phyloP scores from a whole-genome alignment of 1,140 invertebrate genomes.

The Drosophila trapezifrons region DNA sequence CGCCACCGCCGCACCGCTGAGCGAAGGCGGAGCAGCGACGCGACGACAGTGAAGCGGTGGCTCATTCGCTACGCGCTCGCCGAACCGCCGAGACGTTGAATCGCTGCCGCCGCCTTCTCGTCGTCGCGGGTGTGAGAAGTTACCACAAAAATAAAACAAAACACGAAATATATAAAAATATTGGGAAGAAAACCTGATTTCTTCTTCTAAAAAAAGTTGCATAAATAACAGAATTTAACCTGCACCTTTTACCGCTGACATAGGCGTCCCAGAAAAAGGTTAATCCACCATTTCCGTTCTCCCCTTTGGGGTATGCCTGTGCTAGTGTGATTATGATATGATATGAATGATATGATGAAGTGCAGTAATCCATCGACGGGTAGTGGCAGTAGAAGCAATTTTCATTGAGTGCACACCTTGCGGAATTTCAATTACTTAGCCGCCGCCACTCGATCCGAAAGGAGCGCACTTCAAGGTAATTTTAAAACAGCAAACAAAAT shows the following conservation, averaged over 20 bases:
- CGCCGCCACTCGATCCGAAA: conserved; percentile 25
- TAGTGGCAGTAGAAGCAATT: conserved; percentile 24
- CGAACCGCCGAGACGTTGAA: conserved; percentile 66
- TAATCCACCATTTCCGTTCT: conserved; percentile 21
- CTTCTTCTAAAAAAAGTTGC: conserved; percentile 26
- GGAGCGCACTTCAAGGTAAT: conserved; percentile 35
- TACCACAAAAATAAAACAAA: conserved; percentile 22
- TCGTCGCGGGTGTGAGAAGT: conserved; percentile 55
- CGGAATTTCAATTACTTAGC: conserved; percentile 50
- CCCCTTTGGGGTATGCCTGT: conserved; percentile 13
- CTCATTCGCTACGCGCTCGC: conserved; percentile 74
- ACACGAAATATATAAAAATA: conserved; percentile 22
- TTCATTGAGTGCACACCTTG: conserved; percentile 41
- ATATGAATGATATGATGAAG: conserved; percentile 37
- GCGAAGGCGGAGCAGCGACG: conserved; percentile 38
- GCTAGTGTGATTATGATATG: conserved; percentile 38
- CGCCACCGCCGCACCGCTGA: conserved; percentile 21
- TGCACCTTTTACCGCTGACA: conserved; percentile 1
- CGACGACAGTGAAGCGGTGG: conserved; percentile 46
- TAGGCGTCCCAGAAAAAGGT: conserved; percentile 14
- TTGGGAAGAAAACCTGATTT: conserved; percentile 50
- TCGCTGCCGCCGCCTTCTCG: conserved; percentile 40
- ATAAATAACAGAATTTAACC: conserved; percentile 29
- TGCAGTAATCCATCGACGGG: conserved; percentile 31
- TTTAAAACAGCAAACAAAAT: conserved; percentile 28